Conservation (phyloP, 2,113 vertebrate species). For the Octodon degus region DNA sequence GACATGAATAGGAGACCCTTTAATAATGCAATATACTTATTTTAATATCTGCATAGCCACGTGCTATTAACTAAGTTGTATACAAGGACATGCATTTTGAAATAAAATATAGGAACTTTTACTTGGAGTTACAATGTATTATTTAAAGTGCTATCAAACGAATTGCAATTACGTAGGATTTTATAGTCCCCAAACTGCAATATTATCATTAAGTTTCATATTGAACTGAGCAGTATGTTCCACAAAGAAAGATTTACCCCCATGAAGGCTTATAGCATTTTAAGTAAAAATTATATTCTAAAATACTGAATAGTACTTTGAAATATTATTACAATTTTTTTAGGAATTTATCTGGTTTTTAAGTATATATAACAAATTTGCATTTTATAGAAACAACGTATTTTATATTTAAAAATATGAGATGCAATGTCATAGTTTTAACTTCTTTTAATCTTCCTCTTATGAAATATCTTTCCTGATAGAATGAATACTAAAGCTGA, state of each 20-base stretch:
- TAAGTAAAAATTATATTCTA: background rate
- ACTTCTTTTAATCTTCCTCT: background rate
- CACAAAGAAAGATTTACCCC: background rate
- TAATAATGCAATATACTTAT: background rate
- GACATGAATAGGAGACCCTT: background rate
- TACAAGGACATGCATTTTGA: background rate
- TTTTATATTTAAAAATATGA: background rate
- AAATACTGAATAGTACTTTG: background rate
- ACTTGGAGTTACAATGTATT: background rate
- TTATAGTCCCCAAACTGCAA: background rate
- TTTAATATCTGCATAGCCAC: background rate
- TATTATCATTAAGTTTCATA: background rate
- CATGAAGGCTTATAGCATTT: background rate
- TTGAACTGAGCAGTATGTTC: background rate
- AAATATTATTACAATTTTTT: background rate
- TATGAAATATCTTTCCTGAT: background rate
- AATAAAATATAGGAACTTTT: background rate
- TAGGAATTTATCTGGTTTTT: background rate
- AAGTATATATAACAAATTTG: background rate
- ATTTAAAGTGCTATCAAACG: background rate
- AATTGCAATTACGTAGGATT: background rate
- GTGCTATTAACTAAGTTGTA: background rate
- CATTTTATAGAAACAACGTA: background rate
- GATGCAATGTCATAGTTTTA: background rate
- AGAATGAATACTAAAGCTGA: background rate